These are phyloP conservation scores for Gastrophysa polygoni DNA, from an alignment of 2,888 invertebrate species.

Conservation along the genomic window DNA sequence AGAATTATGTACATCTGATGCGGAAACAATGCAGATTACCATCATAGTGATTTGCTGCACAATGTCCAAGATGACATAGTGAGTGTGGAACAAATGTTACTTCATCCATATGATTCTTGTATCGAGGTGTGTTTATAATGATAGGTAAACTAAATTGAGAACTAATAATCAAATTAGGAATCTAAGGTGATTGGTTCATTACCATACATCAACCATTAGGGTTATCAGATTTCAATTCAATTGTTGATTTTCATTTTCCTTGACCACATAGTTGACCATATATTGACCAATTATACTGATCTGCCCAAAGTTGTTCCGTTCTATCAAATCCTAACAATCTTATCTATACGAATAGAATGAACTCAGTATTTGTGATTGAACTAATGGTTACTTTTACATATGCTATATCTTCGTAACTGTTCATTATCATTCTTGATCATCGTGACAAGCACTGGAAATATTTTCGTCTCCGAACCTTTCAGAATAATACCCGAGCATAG, in stretches of 20 bases:
- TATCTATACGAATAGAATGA: neutral
- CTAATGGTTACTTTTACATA: neutral
- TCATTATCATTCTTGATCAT: neutral
- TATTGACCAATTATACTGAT: neutral
- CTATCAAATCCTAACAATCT: neutral
- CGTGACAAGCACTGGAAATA: neutral
- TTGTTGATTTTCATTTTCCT: neutral
- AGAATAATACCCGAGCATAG: too few species aligned
- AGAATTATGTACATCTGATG: too few species aligned
- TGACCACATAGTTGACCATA: slow-evolving; percentile 1
- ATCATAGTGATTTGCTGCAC: too few species aligned
- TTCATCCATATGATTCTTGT: too few species aligned
- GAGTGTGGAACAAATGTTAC: too few species aligned
- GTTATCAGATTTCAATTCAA: neutral
- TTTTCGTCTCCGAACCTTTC: too few species aligned
- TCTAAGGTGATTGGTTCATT: neutral
- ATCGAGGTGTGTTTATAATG: neutral
- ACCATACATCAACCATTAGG: neutral
- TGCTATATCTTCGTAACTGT: neutral
- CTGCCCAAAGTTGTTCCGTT: neutral
- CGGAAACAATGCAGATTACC: too few species aligned
- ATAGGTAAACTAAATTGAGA: neutral
- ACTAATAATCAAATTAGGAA: neutral
- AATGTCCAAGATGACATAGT: too few species aligned
- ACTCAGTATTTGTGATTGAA: neutral